These are phyloP conservation scores for Drosophila nigritarsus DNA, from an alignment of 2,888 invertebrate species.

Conservation along the genomic window DNA sequence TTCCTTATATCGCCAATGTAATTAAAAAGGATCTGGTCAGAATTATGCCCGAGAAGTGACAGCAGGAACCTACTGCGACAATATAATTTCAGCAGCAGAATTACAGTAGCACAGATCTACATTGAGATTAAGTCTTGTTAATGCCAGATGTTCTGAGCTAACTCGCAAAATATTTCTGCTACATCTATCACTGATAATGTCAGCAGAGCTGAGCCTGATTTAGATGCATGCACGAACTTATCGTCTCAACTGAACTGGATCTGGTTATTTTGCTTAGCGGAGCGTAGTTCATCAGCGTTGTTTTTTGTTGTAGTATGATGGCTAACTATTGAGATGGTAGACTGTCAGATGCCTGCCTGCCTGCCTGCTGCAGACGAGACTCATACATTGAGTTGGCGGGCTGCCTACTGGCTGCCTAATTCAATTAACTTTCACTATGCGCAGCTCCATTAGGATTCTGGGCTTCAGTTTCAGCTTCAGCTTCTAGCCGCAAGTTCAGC, in stretches of 20 bases:
- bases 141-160: background rate
- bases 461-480: constrained; percentile 19
- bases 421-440: constrained; percentile 64
- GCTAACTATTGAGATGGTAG: constrained; percentile 11
- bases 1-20: background rate
- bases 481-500: constrained; percentile 26
- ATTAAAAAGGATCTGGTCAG: background rate
- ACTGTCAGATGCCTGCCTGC: background rate
- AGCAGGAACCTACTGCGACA: background rate
- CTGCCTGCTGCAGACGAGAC: constrained; percentile 8
- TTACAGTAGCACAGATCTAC: background rate
- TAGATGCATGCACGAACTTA: background rate
- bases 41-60: background rate
- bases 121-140: constrained; percentile 1
- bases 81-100: background rate
- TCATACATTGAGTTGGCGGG: constrained; percentile 15
- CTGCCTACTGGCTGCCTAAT: constrained; percentile 38
- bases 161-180: background rate
- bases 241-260: background rate
- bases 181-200: constrained; percentile 1
- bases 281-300: constrained; percentile 14
- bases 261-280: background rate
- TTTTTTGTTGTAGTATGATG: background rate
- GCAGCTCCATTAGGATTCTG: constrained; percentile 46
- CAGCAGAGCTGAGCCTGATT: constrained; percentile 2